Percentiles rank a stretch among this genome's conserved stretches.
These are phyloP conservation scores for Centropristis striata DNA, from an alignment of 2,113 vertebrate species.

Conservation along the genomic window DNA sequence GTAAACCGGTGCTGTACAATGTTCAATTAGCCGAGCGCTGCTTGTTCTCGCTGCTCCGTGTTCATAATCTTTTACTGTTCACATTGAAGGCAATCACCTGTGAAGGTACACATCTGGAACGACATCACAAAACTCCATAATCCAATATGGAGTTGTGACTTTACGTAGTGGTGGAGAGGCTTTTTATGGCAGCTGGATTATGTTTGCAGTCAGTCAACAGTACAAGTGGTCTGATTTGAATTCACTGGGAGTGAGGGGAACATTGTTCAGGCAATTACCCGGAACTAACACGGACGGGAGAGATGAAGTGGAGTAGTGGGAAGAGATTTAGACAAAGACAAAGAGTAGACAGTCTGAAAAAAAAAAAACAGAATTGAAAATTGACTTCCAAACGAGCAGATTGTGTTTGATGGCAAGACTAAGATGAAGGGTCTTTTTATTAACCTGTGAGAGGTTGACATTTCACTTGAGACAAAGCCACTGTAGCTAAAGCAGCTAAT, in stretches of 20 bases:
- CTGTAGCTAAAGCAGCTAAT: background rate
- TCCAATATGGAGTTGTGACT: constrained; percentile 10
- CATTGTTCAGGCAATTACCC: constrained; percentile 57
- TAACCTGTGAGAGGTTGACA: background rate
- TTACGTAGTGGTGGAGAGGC: constrained; percentile 17
- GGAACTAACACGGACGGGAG: constrained; percentile 33
- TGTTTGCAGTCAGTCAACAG: constrained; percentile 51
- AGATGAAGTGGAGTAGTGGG: constrained; percentile 19
- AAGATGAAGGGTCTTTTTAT: background rate
- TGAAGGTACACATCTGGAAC: constrained; percentile 47
- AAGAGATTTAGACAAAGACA: constrained; percentile 40
- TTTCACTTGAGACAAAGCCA: constrained; percentile 4
- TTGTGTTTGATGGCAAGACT: background rate
- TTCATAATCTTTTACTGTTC: constrained; percentile 27
- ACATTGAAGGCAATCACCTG: constrained; percentile 33
- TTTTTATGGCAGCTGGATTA: constrained; percentile 52
- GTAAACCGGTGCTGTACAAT: background rate
- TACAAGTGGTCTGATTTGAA: constrained; percentile 55
- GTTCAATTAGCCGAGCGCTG: constrained; percentile 22
- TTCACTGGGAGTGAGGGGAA: constrained; percentile 45
- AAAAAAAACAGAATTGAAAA: constrained; percentile 16
- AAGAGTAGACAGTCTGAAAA: constrained; percentile 1
- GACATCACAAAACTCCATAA: constrained; percentile 15
- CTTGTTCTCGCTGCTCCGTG: background rate
- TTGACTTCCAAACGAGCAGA: background rate